These are phyloP conservation scores for Karalla daura DNA, from an alignment of 2,797 vertebrate species.

Conservation along the genomic window DNA sequence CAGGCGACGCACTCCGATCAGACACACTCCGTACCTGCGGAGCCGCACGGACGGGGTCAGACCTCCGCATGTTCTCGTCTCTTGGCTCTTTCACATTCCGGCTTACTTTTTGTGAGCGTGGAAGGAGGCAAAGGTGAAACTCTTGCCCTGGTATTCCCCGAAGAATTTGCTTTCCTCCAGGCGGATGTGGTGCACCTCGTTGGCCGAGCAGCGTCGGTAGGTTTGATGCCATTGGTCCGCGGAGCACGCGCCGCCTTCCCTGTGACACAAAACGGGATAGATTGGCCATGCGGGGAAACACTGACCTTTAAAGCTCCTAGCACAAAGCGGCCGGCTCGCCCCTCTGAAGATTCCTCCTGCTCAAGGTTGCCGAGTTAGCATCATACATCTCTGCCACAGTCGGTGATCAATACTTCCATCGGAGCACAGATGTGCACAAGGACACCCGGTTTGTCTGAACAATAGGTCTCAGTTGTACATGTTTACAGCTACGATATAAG, in stretches of 20 bases:
- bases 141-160: constrained; percentile 90
- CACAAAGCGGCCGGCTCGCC: constrained; percentile 29
- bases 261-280: constrained; percentile 45
- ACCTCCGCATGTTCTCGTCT: neutral
- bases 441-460: constrained; percentile 31
- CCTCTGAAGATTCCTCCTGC: constrained; percentile 29
- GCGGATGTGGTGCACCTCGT: constrained; percentile 89
- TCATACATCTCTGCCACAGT: constrained; percentile 48
- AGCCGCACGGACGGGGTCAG: constrained; percentile 15
- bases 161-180: constrained; percentile 91
- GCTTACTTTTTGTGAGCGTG: constrained; percentile 90
- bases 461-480: constrained; percentile 41
- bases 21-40: constrained; percentile 88
- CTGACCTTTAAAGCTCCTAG: constrained; percentile 62
- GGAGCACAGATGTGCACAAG: constrained; percentile 24
- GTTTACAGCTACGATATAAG: constrained; percentile 41
- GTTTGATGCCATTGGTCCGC: constrained; percentile 89
- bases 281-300: constrained; percentile 40
- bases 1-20: constrained; percentile 86
- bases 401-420: constrained; percentile 66
- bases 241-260: constrained; percentile 82
- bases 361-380: constrained; percentile 34
- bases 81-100: neutral
- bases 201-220: constrained; percentile 88
- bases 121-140: constrained; percentile 90